Evolutionary conservation across 1,140 invertebrate genomes (phyloP).

Genomic region (Lepidurus packardi): DNA sequence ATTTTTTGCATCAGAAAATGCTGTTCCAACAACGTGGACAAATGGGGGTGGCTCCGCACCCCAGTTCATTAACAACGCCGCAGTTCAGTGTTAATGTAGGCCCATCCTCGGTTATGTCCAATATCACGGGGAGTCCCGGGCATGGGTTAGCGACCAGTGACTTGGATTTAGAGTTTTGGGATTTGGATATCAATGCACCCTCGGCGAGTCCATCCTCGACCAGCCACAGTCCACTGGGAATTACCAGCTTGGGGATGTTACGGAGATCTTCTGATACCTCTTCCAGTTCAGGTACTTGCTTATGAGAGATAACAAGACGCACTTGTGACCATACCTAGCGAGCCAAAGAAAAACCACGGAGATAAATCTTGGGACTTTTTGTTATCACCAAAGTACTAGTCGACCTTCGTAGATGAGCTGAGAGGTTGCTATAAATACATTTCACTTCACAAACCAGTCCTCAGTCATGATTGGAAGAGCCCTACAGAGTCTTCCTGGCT

Average conservation of each 20-base stretch:
- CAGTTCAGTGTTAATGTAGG: neutral
- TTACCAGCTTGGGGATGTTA: constrained; percentile 32
- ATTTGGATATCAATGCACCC: constrained; percentile 54
- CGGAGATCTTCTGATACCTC: constrained; percentile 37
- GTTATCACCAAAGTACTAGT: too few relatives aligned
- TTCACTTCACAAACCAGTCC: too few relatives aligned
- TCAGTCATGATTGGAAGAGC: too few relatives aligned
- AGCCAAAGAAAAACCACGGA: too few relatives aligned
- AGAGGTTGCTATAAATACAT: too few relatives aligned
- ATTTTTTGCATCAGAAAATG: constrained; percentile 20
- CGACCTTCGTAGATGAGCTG: too few relatives aligned
- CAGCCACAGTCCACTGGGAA: constrained; percentile 35
- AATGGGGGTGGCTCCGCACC: constrained; percentile 23
- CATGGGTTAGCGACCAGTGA: constrained; percentile 45
- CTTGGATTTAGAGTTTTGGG: constrained; percentile 74
- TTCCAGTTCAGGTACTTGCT: constrained; percentile 37
- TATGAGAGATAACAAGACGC: too few relatives aligned
- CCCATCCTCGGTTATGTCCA: neutral
- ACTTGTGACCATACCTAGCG: too few relatives aligned
- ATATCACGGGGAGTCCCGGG: constrained; percentile 3
- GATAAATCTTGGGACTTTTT: too few relatives aligned
- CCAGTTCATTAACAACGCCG: neutral
- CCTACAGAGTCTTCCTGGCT: too few relatives aligned
- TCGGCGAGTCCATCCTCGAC: constrained; percentile 37
- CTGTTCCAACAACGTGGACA: constrained; percentile 24